Evolutionary conservation across 2,113 vertebrate genomes (phyloP).

Genomic region (Anolis sagrei): DNA sequence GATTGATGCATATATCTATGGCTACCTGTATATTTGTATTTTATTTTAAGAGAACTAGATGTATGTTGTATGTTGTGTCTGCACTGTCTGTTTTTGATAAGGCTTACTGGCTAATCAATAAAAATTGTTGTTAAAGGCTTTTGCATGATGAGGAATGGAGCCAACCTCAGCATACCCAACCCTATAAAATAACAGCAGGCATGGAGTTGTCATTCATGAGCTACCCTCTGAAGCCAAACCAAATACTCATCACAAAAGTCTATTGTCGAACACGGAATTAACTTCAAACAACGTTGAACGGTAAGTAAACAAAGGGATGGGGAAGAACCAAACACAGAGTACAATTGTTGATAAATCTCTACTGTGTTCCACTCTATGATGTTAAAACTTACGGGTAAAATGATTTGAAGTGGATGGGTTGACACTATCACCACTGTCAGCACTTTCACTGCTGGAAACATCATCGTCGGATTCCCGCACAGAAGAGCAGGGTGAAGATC

Average conservation of each 20-base stretch:
- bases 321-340: neutral
- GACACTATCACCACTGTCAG: constrained; percentile 96
- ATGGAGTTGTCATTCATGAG: too few species aligned
- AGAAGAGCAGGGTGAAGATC: constrained; percentile 95
- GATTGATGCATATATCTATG: too few species aligned
- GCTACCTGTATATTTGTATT: too few species aligned
- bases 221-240: neutral
- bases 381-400: constrained; percentile 88
- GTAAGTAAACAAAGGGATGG: neutral
- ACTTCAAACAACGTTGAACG: constrained; percentile 5
- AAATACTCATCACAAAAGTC: neutral
- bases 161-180: neutral
- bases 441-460: constrained; percentile 96
- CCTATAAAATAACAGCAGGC: neutral
- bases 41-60: too few species aligned
- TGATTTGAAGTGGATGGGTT: constrained; percentile 92
- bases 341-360: neutral
- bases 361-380: neutral
- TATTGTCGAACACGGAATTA: neutral
- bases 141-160: neutral
- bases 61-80: too few species aligned
- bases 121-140: too few species aligned
- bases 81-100: too few species aligned
- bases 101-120: too few species aligned
- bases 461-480: constrained; percentile 95